These are phyloP conservation scores for Ceratina calcarata DNA, from an alignment of 1,140 invertebrate species.

Conservation along the genomic window DNA sequence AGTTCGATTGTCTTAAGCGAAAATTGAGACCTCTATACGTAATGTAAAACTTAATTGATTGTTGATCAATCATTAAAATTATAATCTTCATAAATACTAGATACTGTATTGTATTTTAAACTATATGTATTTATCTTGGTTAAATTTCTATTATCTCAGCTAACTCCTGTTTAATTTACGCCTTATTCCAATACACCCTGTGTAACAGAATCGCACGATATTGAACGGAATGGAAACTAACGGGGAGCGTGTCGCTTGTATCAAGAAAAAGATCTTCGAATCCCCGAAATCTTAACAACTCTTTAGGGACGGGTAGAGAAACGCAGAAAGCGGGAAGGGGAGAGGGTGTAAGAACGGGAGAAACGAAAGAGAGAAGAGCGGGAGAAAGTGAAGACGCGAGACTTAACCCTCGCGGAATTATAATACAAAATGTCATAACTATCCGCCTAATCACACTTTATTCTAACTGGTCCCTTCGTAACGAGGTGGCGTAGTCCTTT, in stretches of 20 bases:
- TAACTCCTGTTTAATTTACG: too few relatives aligned
- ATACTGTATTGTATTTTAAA: too few relatives aligned
- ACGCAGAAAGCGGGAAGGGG: constrained; percentile 1
- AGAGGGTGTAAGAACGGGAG: constrained; percentile 28
- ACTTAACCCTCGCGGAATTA: constrained; percentile 75
- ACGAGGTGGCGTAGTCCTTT: constrained; percentile 73
- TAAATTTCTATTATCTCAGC: too few relatives aligned
- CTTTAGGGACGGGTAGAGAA: constrained; percentile 65
- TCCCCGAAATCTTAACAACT: constrained; percentile 69
- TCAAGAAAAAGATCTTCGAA: constrained; percentile 22
- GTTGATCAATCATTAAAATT: too few relatives aligned
- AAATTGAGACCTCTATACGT: background rate
- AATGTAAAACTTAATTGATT: background rate
- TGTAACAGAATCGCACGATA: background rate
- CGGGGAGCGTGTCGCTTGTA: background rate
- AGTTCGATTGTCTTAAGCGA: constrained; percentile 73
- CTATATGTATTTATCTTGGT: too few relatives aligned
- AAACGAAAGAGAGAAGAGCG: constrained; percentile 14
- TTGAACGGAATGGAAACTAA: background rate
- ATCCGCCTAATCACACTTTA: constrained; percentile 80
- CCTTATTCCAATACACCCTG: too few relatives aligned
- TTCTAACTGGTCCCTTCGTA: constrained; percentile 78
- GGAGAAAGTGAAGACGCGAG: constrained; percentile 21
- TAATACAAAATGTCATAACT: constrained; percentile 80
- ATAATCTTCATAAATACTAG: too few relatives aligned